A percentile compares a stretch with the other conserved stretches of the same genome.
Conservation (phyloP, 1,140 invertebrate species). For the Pentalonia nigronervosa region DNA sequence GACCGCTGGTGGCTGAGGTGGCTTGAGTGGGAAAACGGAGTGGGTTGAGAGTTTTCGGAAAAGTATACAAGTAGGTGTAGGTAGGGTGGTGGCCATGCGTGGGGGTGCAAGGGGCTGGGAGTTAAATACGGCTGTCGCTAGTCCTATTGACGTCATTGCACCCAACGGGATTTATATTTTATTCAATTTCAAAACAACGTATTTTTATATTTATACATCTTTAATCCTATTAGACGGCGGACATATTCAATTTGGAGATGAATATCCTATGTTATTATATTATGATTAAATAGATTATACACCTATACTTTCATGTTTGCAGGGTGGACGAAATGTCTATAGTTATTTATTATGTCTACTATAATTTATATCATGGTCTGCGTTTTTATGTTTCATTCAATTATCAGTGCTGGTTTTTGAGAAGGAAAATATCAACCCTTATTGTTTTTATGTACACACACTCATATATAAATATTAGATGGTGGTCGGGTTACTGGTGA, state of each 20-base stretch:
- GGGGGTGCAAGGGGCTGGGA: neutral
- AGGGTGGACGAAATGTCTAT: neutral
- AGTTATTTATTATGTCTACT: neutral
- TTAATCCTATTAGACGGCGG: neutral
- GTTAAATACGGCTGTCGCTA: slow-evolving; percentile 17
- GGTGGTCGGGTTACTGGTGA: neutral
- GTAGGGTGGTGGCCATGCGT: neutral
- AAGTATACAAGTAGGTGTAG: neutral
- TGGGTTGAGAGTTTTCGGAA: slow-evolving; percentile 3
- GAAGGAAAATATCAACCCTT: neutral
- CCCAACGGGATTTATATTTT: slow-evolving; percentile 8
- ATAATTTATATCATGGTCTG: neutral
- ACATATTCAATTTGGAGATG: neutral
- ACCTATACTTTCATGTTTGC: neutral
- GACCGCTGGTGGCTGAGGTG: slow-evolving; percentile 26
- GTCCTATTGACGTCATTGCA: slow-evolving; percentile 33
- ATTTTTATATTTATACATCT: neutral
- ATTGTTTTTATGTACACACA: slow-evolving; percentile 1
- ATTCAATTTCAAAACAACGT: neutral
- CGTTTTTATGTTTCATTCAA: neutral
- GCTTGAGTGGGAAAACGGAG: neutral
- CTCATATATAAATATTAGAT: neutral
- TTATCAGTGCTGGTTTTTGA: neutral
- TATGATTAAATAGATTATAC: neutral
- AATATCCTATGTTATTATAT: neutral